Evolutionary conservation across 2,888 invertebrate species (phyloP).

Genomic region (Leptinotarsa haldemani): DNA sequence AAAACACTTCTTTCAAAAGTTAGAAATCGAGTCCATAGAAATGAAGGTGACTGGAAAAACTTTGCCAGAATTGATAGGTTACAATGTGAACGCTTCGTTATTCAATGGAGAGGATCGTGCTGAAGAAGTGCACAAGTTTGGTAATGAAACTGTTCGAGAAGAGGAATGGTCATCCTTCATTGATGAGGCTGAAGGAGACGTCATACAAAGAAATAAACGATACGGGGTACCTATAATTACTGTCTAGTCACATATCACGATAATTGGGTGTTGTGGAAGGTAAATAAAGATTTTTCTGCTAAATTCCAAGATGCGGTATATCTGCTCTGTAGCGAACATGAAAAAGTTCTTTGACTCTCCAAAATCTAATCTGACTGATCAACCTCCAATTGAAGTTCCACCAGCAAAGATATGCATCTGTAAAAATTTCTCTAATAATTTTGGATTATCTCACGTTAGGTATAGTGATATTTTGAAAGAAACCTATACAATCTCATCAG

Average conservation of each 20-base stretch:
- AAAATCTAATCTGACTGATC: slow-evolving; percentile 64
- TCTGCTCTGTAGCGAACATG: slow-evolving; percentile 67
- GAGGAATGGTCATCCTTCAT: slow-evolving; percentile 59
- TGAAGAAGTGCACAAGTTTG: slow-evolving; percentile 67
- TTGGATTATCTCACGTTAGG: slow-evolving; percentile 69
- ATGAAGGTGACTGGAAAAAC: slow-evolving; percentile 56
- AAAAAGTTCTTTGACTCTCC: slow-evolving; percentile 68
- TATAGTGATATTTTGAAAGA: slow-evolving; percentile 54
- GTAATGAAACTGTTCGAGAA: slow-evolving; percentile 64
- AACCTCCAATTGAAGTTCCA: slow-evolving; percentile 61
- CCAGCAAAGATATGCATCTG: slow-evolving; percentile 70
- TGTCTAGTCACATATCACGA: slow-evolving; percentile 73
- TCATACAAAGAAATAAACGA: slow-evolving; percentile 49
- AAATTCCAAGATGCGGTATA: slow-evolving; percentile 70
- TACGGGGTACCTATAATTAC: slow-evolving; percentile 71
- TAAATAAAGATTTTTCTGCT: slow-evolving; percentile 69
- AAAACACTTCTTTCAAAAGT: slow-evolving; percentile 49
- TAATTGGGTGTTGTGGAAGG: slow-evolving; percentile 71
- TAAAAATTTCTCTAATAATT: slow-evolving; percentile 68
- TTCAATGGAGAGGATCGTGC: slow-evolving; percentile 67
- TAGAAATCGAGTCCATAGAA: slow-evolving; percentile 51
- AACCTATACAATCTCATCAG: slow-evolving; percentile 32
- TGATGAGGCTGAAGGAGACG: slow-evolving; percentile 43
- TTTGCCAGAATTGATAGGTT: slow-evolving; percentile 55
- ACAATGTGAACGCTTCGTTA: slow-evolving; percentile 64